Evolutionary conservation across 2,113 vertebrate genomes (phyloP).

Genomic region (Eurystomus gularis): DNA sequence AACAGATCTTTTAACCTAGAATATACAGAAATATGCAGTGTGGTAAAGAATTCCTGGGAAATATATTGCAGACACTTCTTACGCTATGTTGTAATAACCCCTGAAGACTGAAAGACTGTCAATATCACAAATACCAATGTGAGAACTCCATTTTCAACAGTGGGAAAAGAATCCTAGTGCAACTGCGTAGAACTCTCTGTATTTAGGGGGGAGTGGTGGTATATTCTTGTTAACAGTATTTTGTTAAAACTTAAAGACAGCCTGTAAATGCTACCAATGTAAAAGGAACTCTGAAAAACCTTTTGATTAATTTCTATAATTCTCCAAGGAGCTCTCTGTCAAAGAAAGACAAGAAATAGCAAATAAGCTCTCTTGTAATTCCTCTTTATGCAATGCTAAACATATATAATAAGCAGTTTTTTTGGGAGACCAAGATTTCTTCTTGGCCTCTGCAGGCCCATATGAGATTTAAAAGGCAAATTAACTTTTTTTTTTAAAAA

Average conservation of each 20-base stretch:
- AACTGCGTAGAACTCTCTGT: background rate
- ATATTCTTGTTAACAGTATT: background rate
- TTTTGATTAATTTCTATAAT: background rate
- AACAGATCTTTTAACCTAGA: background rate
- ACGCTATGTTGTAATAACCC: background rate
- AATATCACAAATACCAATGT: background rate
- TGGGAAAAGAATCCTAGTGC: background rate
- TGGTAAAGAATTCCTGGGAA: background rate
- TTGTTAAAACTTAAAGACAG: background rate
- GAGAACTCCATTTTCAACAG: background rate
- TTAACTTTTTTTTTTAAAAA: background rate
- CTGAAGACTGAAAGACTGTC: background rate
- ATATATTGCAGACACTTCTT: background rate
- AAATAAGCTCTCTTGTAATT: background rate
- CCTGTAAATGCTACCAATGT: background rate
- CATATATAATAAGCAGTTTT: background rate
- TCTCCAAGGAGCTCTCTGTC: background rate
- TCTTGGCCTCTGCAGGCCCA: background rate
- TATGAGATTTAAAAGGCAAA: conserved; percentile 1
- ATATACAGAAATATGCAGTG: background rate
- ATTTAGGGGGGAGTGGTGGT: background rate
- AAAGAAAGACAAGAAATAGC: background rate
- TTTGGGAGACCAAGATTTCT: background rate
- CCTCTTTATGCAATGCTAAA: background rate
- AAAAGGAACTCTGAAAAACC: background rate